phyloP scores from a whole-genome alignment of 2,113 vertebrate genomes.

The Podarcis cretensis region DNA sequence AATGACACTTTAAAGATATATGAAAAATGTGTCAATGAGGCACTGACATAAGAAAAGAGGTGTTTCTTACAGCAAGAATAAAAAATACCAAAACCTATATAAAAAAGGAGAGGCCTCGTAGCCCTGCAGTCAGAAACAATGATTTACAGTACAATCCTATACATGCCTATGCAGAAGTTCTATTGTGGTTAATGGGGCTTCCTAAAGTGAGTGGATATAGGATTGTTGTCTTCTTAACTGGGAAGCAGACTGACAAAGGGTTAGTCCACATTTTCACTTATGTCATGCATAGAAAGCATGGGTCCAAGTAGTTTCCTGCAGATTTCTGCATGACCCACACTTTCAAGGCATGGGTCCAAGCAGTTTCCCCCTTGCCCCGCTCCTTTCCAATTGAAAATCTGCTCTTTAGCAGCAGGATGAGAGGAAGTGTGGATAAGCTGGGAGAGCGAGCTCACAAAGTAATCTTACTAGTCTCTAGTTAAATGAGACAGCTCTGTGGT shows the following conservation, averaged over 20 bases:
- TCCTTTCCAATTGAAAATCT: too few species aligned
- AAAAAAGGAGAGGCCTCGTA: neutral
- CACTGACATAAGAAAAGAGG: too few species aligned
- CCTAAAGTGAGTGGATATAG: too few species aligned
- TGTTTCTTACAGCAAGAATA: neutral
- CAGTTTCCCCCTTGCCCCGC: too few species aligned
- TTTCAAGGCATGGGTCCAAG: too few species aligned
- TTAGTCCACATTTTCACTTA: neutral
- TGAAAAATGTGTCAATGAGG: neutral
- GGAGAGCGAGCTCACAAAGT: neutral
- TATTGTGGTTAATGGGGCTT: too few species aligned
- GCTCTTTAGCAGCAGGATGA: too few species aligned
- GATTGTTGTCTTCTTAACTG: neutral
- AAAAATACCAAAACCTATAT: neutral
- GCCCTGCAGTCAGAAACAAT: neutral
- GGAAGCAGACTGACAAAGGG: neutral
- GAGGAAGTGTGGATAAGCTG: neutral
- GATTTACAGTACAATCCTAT: too few species aligned
- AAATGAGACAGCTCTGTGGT: neutral
- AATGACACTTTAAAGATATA: neutral
- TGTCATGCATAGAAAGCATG: too few species aligned
- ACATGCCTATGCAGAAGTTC: too few species aligned
- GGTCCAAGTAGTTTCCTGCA: too few species aligned
- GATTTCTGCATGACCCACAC: too few species aligned
- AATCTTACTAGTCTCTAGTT: neutral